Evolutionary conservation across 2,797 vertebrate genomes (phyloP).

Genomic region (Phylloscopus collybita): DNA sequence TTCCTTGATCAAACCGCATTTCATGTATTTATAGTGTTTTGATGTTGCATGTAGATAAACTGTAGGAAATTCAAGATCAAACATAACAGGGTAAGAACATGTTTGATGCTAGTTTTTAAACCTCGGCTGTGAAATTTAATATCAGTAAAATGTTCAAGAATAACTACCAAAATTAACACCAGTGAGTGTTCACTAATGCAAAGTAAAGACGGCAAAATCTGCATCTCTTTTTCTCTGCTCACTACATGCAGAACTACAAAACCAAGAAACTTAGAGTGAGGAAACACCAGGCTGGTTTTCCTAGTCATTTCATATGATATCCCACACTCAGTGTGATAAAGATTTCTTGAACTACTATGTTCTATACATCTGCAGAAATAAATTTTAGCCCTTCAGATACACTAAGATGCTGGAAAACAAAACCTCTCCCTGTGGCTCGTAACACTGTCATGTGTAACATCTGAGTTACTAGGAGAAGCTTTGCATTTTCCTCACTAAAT

Average conservation of each 20-base stretch:
- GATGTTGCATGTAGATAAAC: neutral
- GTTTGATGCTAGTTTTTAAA: neutral
- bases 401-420: neutral
- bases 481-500: neutral
- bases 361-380: neutral
- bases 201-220: neutral
- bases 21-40: neutral
- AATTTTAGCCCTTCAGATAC: neutral
- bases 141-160: neutral
- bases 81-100: neutral
- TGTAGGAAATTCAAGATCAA: neutral
- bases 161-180: neutral
- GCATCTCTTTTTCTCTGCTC: neutral
- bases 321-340: neutral
- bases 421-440: fast-evolving
- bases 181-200: neutral
- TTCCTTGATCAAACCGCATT: neutral
- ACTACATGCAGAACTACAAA: neutral
- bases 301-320: neutral
- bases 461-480: neutral
- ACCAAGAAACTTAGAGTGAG: neutral
- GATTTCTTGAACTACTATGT: neutral
- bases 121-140: neutral
- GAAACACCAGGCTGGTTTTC: neutral
- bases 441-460: neutral